A percentile compares a stretch with the other conserved stretches of the same genome.
Evolutionary conservation across 1,140 invertebrate genomes (phyloP).

Genomic region (Teleogryllus occipitalis): DNA sequence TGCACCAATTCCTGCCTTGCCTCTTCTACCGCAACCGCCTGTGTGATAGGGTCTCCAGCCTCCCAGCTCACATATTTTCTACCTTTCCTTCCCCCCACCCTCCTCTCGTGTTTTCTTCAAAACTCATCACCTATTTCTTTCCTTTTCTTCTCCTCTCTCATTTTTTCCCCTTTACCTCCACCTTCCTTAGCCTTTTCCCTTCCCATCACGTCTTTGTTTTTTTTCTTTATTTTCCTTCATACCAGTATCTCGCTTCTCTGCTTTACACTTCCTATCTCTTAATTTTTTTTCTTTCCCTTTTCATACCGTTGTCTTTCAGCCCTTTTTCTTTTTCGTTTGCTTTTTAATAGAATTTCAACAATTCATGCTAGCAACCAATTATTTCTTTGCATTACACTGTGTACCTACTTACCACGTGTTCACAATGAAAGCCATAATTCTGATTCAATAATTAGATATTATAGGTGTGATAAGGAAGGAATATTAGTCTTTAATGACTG

Average conservation of each 20-base stretch:
- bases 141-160: background rate
- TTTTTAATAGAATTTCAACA: too few relatives aligned
- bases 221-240: background rate
- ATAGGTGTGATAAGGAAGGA: too few relatives aligned
- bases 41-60: background rate
- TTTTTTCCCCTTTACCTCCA: background rate
- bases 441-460: too few relatives aligned
- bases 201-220: background rate
- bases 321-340: background rate
- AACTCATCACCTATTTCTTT: background rate
- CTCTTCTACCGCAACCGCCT: background rate
- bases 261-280: background rate
- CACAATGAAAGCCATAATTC: too few relatives aligned
- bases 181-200: background rate
- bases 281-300: background rate
- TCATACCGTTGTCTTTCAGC: background rate
- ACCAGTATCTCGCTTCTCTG: background rate
- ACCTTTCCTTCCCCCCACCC: background rate
- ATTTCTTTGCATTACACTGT: too few relatives aligned
- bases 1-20: too few relatives aligned
- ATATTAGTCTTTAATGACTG: too few relatives aligned
- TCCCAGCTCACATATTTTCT: background rate
- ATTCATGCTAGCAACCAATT: too few relatives aligned
- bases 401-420: too few relatives aligned
- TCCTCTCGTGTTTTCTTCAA: background rate